Evolutionary conservation across 2,113 vertebrate genomes (phyloP).

Genomic region (Barnardius zonarius): DNA sequence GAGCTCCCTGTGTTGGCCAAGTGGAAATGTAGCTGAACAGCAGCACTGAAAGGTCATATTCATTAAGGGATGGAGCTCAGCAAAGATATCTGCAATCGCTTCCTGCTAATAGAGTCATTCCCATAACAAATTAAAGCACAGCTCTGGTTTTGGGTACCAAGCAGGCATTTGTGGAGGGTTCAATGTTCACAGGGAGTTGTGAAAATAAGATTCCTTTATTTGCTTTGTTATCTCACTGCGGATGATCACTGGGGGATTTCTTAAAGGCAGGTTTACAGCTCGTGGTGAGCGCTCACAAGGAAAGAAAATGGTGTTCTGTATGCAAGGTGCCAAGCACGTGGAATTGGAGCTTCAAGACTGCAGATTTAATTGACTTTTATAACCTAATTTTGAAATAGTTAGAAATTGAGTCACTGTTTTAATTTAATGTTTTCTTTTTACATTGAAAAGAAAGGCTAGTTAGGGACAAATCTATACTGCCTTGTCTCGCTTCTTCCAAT

Average conservation of each 20-base stretch:
- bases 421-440: not conserved
- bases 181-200: not conserved
- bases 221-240: not conserved
- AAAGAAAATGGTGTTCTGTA: accelerated
- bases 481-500: not conserved
- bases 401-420: not conserved
- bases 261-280: not conserved
- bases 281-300: not conserved
- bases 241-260: not conserved
- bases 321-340: not conserved
- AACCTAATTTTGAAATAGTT: not conserved
- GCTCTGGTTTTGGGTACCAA: not conserved
- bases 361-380: not conserved
- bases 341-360: not conserved
- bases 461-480: not conserved
- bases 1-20: not conserved
- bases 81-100: not conserved
- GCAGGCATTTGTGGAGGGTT: not conserved
- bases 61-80: conserved; percentile 29
- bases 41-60: conserved; percentile 43
- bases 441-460: not conserved
- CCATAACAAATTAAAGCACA: not conserved
- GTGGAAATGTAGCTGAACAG: conserved; percentile 4
- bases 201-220: not conserved
- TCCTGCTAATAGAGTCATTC: not conserved